Percentiles rank a stretch among this genome's conserved stretches.
These are phyloP conservation scores for Tenthredo livida DNA, from an alignment of 2,888 invertebrate genomes.

Conservation along the genomic window DNA sequence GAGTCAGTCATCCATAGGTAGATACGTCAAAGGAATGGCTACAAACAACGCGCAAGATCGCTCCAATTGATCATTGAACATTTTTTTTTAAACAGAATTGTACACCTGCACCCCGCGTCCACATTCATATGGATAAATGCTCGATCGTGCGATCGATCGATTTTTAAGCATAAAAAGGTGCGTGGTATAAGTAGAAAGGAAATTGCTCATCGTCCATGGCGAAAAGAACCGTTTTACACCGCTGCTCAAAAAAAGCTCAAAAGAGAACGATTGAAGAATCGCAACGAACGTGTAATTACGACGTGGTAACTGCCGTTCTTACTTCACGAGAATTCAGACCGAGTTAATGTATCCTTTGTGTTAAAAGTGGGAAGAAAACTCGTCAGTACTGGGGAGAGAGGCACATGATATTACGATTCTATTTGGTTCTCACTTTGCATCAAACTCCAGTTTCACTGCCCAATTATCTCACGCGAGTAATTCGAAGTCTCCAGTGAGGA, in stretches of 20 bases:
- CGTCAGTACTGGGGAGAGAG: not conserved
- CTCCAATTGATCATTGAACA: not conserved
- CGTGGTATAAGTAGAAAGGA: not conserved
- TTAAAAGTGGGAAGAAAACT: not conserved
- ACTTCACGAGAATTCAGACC: not conserved
- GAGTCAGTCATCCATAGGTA: slow-evolving; percentile 37
- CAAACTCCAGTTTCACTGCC: not conserved
- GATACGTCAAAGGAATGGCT: not conserved
- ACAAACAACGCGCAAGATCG: slow-evolving; percentile 12
- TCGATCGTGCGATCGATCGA: not conserved
- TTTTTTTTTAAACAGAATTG: not conserved
- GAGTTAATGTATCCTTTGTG: slow-evolving; percentile 25
- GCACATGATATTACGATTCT: not conserved
- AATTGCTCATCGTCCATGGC: not conserved
- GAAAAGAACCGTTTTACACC: not conserved
- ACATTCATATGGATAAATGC: not conserved
- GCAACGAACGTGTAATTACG: slow-evolving; percentile 15
- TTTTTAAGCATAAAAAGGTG: not conserved
- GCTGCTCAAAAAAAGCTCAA: not conserved
- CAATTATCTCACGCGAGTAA: slow-evolving; percentile 2
- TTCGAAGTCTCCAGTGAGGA: not conserved
- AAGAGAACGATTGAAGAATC: slow-evolving; percentile 19
- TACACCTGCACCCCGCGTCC: not conserved
- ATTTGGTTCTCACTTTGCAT: not conserved
- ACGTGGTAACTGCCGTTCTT: slow-evolving; percentile 28